Evolutionary conservation across 2,113 vertebrate species (phyloP).

Genomic region (Felis chaus): DNA sequence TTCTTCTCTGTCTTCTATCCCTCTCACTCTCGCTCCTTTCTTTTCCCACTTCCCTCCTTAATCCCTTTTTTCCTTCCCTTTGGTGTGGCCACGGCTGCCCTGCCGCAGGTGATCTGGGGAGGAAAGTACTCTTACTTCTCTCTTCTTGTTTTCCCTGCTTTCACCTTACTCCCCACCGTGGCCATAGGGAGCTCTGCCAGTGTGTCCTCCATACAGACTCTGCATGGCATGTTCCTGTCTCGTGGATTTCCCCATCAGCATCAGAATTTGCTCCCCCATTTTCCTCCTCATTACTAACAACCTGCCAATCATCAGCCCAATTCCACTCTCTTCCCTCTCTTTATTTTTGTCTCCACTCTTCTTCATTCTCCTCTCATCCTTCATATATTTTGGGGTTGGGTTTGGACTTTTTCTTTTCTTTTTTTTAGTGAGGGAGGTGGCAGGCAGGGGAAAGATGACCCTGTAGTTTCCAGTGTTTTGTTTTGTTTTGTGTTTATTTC

Average conservation of each 20-base stretch:
- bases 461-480: neutral
- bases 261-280: slow-evolving; percentile 71
- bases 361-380: slow-evolving; percentile 71
- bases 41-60: slow-evolving; percentile 53
- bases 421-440: slow-evolving; percentile 61
- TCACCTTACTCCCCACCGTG: slow-evolving; percentile 72
- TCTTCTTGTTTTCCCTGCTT: slow-evolving; percentile 64
- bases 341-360: slow-evolving; percentile 15
- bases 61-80: slow-evolving; percentile 78
- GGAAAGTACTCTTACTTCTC: slow-evolving; percentile 87
- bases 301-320: slow-evolving; percentile 65
- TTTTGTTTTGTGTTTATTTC: neutral
- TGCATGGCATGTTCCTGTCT: slow-evolving; percentile 96
- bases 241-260: slow-evolving; percentile 79
- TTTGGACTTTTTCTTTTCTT: slow-evolving; percentile 81
- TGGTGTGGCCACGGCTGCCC: slow-evolving; percentile 88
- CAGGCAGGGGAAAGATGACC: slow-evolving; percentile 43
- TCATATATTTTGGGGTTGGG: slow-evolving; percentile 84
- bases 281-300: slow-evolving; percentile 83
- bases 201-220: slow-evolving; percentile 88
- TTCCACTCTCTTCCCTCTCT: slow-evolving; percentile 60
- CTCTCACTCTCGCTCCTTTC: slow-evolving; percentile 35
- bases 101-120: slow-evolving; percentile 90
- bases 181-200: slow-evolving; percentile 79
- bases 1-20: slow-evolving; percentile 54